These are phyloP conservation scores for Stictonetta naevosa DNA, from an alignment of 2,113 vertebrate species.

Conservation along the genomic window DNA sequence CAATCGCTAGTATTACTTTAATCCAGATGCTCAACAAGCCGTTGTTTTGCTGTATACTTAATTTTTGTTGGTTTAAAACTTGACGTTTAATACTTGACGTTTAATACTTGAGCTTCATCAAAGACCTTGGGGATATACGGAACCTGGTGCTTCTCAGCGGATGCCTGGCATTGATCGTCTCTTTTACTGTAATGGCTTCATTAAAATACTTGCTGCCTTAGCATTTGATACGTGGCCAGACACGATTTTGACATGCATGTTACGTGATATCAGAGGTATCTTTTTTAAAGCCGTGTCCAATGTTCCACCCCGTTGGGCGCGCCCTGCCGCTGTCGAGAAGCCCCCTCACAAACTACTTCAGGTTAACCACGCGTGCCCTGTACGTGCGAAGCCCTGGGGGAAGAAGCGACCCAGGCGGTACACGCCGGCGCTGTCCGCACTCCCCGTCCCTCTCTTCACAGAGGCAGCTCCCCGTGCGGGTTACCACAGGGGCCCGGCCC, in stretches of 20 bases:
- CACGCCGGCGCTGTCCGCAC: rapidly evolving
- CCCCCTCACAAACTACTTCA: not conserved
- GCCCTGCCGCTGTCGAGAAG: rapidly evolving
- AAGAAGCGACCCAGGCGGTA: rapidly evolving
- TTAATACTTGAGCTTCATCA: not conserved
- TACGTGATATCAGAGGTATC: not conserved
- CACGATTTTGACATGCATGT: not conserved
- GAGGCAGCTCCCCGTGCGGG: rapidly evolving
- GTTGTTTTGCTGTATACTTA: not conserved
- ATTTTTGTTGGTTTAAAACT: not conserved
- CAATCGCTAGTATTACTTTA: not conserved
- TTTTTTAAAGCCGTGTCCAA: not conserved
- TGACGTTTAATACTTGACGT: not conserved
- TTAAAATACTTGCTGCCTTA: not conserved
- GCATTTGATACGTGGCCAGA: not conserved
- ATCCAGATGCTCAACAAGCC: not conserved
- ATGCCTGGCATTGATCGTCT: not conserved
- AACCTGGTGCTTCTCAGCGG: not conserved
- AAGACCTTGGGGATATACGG: not conserved
- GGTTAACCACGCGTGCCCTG: not conserved
- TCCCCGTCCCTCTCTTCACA: too few species aligned
- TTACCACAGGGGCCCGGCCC: rapidly evolving
- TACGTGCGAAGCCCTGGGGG: rapidly evolving
- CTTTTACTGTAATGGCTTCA: not conserved
- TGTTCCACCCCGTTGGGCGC: not conserved